phyloP scores from a whole-genome alignment of 2,888 invertebrate species.

The Brassicogethes aeneus region DNA sequence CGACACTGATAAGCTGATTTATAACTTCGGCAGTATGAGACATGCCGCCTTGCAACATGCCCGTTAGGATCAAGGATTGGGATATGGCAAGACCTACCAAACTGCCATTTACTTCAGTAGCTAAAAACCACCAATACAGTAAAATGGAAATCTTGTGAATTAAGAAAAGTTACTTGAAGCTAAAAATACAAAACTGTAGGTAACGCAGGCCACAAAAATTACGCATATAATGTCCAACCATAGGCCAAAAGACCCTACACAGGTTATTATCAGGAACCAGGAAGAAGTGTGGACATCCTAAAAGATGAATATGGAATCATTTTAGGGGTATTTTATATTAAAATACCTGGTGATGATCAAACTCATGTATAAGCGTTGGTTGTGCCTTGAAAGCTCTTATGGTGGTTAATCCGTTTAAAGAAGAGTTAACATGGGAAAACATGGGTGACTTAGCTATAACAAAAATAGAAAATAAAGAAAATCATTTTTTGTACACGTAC shows the following conservation, averaged over 20 bases:
- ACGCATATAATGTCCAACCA: slow-evolving; percentile 57
- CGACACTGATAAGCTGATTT: slow-evolving; percentile 70
- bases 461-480: neutral
- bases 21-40: slow-evolving; percentile 69
- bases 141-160: neutral
- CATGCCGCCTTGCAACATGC: slow-evolving; percentile 74
- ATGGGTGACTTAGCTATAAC: slow-evolving; percentile 72
- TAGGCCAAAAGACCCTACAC: slow-evolving; percentile 55
- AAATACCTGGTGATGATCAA: slow-evolving; percentile 52
- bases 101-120: slow-evolving; percentile 20
- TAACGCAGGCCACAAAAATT: slow-evolving; percentile 49
- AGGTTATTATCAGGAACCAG: slow-evolving; percentile 52
- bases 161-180: slow-evolving; percentile 21
- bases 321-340: neutral
- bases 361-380: slow-evolving; percentile 58
- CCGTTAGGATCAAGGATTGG: slow-evolving; percentile 57
- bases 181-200: slow-evolving; percentile 47
- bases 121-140: slow-evolving; percentile 7
- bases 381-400: slow-evolving; percentile 72
- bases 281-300: slow-evolving; percentile 56
- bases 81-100: slow-evolving; percentile 29
- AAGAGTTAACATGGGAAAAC: slow-evolving; percentile 77
- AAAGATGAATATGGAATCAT: slow-evolving; percentile 28
- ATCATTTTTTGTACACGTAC: slow-evolving; percentile 32
- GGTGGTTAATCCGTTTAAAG: slow-evolving; percentile 73